phyloP scores from a whole-genome alignment of 2,113 vertebrate genomes.

The Scalopus aquaticus region DNA sequence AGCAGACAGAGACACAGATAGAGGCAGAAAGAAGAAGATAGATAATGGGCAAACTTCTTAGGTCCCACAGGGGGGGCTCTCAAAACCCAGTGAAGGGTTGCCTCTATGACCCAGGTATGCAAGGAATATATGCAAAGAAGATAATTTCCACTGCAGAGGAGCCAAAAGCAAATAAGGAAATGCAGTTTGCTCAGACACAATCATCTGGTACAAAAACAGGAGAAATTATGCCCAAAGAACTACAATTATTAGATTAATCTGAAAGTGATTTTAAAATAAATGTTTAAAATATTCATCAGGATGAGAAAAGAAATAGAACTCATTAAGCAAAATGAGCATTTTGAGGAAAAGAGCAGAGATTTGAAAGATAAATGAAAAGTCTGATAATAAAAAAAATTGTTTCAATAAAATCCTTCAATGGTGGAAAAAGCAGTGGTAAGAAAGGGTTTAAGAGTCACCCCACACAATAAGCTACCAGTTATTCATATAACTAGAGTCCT shows the following conservation, averaged over 20 bases:
- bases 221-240: not conserved
- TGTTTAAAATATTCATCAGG: constrained; percentile 18
- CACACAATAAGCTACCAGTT: not conserved
- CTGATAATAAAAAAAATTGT: not conserved
- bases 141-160: not conserved
- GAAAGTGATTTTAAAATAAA: constrained; percentile 26
- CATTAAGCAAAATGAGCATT: not conserved
- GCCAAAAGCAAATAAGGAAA: not conserved
- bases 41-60: not conserved
- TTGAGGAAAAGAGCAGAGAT: not conserved
- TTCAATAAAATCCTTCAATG: not conserved
- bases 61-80: not conserved
- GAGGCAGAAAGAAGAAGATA: not conserved
- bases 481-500: not conserved
- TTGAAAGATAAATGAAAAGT: not conserved
- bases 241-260: not conserved
- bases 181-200: not conserved
- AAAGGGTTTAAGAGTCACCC: not conserved
- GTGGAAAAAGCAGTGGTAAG: not conserved
- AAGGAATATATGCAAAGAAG: not conserved
- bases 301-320: not conserved
- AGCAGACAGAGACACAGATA: not conserved
- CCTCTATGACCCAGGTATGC: not conserved
- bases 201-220: not conserved
- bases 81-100: not conserved